Percentiles rank a stretch among this genome's conserved stretches.
Conservation (phyloP, 2,888 invertebrate genomes). For the Dicycla oo region DNA sequence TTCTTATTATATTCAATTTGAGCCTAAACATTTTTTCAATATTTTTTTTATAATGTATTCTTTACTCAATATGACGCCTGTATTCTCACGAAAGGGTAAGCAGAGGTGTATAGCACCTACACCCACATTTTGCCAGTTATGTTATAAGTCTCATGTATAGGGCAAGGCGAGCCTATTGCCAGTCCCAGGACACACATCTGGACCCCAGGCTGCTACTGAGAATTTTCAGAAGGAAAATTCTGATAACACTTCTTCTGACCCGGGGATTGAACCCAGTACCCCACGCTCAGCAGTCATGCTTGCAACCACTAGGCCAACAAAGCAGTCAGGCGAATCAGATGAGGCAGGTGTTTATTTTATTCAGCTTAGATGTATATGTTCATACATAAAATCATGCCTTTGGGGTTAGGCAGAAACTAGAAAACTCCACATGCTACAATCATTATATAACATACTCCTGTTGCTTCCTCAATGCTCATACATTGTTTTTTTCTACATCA, state of each 20-base stretch:
- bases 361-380: conserved; percentile 24
- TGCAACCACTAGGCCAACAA: conserved; percentile 34
- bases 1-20: conserved; percentile 10
- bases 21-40: background rate
- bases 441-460: conserved; percentile 20
- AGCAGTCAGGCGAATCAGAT: conserved; percentile 39
- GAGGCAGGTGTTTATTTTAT: conserved; percentile 47
- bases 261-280: conserved; percentile 32
- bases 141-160: conserved; percentile 34
- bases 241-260: conserved; percentile 23
- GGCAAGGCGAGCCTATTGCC: conserved; percentile 48
- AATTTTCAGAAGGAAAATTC: conserved; percentile 39
- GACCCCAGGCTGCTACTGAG: conserved; percentile 46
- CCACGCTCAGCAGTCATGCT: conserved; percentile 32
- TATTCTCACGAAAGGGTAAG: conserved; percentile 8
- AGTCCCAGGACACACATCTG: conserved; percentile 32
- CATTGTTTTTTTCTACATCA: conserved; percentile 19
- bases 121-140: conserved; percentile 8
- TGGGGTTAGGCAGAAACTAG: background rate
- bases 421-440: conserved; percentile 18
- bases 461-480: conserved; percentile 33
- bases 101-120: background rate
- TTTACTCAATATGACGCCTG: background rate
- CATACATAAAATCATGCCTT: conserved; percentile 30
- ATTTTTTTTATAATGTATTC: conserved; percentile 2